Conservation (phyloP, 2,797 vertebrate genomes). For the Sylvia borin region DNA sequence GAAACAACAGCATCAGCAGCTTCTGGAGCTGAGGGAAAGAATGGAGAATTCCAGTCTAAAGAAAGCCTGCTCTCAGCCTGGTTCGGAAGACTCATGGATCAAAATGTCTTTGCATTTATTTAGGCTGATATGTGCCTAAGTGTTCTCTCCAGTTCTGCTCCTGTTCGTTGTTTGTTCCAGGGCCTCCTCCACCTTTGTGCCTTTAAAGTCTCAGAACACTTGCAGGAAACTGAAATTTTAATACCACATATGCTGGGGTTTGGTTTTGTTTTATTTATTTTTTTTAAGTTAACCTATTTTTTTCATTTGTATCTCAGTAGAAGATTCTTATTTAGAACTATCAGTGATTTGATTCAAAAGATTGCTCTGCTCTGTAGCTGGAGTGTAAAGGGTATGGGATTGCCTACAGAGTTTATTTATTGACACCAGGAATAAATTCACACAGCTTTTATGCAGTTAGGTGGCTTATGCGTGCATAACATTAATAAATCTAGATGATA, state of each 20-base stretch:
- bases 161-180: background rate
- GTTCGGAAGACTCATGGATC: background rate
- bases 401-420: background rate
- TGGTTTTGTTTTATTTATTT: too few species aligned
- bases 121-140: background rate
- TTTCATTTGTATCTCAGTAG: background rate
- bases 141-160: background rate
- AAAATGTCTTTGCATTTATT: background rate
- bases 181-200: rapidly evolving
- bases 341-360: background rate
- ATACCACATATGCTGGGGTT: rapidly evolving
- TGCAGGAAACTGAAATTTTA: background rate
- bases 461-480: background rate
- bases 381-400: background rate
- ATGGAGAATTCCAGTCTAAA: background rate
- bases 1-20: background rate
- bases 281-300: background rate
- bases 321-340: background rate
- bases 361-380: background rate
- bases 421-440: background rate
- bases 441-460: background rate
- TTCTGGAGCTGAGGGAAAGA: background rate
- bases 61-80: background rate
- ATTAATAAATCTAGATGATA: background rate
- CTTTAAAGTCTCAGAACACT: background rate